Percentiles rank a stretch among this genome's conserved stretches.
These are phyloP conservation scores for Archips xylosteana DNA, from an alignment of 2,888 invertebrate genomes.

Conservation along the genomic window DNA sequence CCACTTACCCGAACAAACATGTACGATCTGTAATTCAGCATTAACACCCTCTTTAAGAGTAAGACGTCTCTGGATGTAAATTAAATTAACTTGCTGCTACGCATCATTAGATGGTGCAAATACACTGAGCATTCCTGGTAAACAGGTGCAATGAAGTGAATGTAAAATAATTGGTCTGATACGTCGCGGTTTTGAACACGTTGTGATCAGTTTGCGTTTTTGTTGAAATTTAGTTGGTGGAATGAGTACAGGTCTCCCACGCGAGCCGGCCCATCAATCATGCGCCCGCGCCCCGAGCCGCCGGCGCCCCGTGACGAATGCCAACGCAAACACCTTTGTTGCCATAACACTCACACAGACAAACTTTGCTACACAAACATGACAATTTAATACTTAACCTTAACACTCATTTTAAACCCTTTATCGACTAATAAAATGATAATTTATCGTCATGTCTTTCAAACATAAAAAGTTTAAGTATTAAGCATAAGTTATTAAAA, in stretches of 20 bases:
- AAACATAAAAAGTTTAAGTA: too few relatives aligned
- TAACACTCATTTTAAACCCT: background rate
- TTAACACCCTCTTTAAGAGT: conserved; percentile 27
- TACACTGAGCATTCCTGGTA: conserved; percentile 21
- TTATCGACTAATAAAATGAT: background rate
- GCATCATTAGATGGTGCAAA: conserved; percentile 27
- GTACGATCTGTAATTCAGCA: background rate
- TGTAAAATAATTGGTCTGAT: background rate
- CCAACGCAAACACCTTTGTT: conserved; percentile 82
- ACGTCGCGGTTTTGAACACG: background rate
- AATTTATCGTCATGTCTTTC: too few relatives aligned
- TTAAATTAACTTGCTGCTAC: conserved; percentile 30
- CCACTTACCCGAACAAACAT: conserved; percentile 25
- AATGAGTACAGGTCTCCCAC: conserved; percentile 11
- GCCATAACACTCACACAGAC: conserved; percentile 73
- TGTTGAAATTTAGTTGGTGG: conserved; percentile 21
- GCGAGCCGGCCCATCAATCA: conserved; percentile 73
- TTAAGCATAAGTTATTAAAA: too few relatives aligned
- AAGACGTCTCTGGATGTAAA: conserved; percentile 25
- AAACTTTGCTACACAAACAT: conserved; percentile 10
- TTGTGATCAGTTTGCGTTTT: conserved; percentile 23
- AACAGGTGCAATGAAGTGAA: background rate
- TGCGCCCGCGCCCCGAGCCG: conserved; percentile 50
- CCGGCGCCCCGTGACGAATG: conserved; percentile 81
- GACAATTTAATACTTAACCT: background rate